These are phyloP conservation scores for Oostethus manadensis DNA, from an alignment of 2,113 vertebrate genomes.

Conservation along the genomic window DNA sequence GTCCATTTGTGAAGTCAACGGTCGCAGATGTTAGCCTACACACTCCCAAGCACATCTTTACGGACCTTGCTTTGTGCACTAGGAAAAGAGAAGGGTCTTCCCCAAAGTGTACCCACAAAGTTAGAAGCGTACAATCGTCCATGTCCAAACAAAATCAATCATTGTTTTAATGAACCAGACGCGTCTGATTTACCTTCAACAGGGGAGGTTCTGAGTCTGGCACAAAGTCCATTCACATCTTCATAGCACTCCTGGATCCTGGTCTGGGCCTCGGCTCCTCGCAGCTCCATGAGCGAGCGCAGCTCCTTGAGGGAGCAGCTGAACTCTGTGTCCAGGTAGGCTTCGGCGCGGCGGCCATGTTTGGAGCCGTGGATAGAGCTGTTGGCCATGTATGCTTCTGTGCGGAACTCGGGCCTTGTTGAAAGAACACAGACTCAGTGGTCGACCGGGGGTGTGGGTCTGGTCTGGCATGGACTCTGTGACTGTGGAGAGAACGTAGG, in stretches of 20 bases:
- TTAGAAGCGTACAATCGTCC: too few species aligned
- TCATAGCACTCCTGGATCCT: slow-evolving; percentile 86
- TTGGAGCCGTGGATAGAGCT: slow-evolving; percentile 4
- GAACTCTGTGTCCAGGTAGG: slow-evolving; percentile 83
- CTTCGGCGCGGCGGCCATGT: slow-evolving; percentile 77
- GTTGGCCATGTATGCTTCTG: slow-evolving; percentile 5
- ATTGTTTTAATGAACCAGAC: background rate
- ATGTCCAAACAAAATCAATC: too few species aligned
- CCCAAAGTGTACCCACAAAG: too few species aligned
- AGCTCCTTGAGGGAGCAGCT: slow-evolving; percentile 84
- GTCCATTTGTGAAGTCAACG: too few species aligned
- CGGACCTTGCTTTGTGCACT: too few species aligned
- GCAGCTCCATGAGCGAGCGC: slow-evolving; percentile 89
- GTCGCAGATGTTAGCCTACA: too few species aligned
- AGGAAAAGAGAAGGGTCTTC: too few species aligned
- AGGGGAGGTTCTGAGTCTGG: slow-evolving; percentile 88
- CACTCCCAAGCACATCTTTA: too few species aligned
- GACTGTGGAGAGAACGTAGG: background rate
- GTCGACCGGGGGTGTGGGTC: background rate
- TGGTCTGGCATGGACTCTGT: background rate
- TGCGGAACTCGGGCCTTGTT: background rate
- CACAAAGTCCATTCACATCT: slow-evolving; percentile 86
- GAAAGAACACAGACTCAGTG: slow-evolving; percentile 4
- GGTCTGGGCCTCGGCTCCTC: slow-evolving; percentile 80
- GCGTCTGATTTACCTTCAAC: slow-evolving; percentile 77